Evolutionary conservation across 30 jellyfish, hydroid and myxozoan genomes (phyloP), one percentile per base, ranked within the genome.

Genomic region (Aurelia aurita complex sp. Pacific): DNA sequence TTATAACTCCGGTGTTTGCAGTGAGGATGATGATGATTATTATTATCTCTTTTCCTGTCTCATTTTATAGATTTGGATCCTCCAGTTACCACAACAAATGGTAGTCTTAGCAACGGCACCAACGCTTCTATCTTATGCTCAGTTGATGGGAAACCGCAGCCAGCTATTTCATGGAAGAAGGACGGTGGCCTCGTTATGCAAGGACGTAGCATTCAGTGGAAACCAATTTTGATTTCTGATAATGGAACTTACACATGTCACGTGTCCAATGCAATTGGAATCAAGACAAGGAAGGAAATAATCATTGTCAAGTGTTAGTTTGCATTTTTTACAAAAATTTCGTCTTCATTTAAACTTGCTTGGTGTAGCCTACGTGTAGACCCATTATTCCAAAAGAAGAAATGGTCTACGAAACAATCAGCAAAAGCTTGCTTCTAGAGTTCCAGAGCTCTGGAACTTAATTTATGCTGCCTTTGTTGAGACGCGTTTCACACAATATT

Each of bases 111-210:
- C 65, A 67, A 79, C 18, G 95, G 95, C 50, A 43, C 70, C 19
- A 13, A 23, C 10, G 60, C 80, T 4, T 29, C 74, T 10, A 23
- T 76, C n/a, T 34, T 34, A 40, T 86, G 95, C 67, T 23, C 89
- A 43, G 89, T 77, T 5, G 82, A 54, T n/a, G 95, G 89, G 4
- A 67, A 64, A 38, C 95, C 95, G 18, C 38, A 23, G 52, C 95
- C 95, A 8, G 16, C 79, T 9, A 3, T 86, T 32, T 10, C 77
- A 3, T 86, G 95, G 95, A 10, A 33, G 0, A 64, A 40, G 10
- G 46, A 23, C 17, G 64, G 33, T 12, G 16, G 0, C 19, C 61
- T 10, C 7, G 38, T 29, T 2, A 10, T 3, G n/a, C 19, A 19
- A 2, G 69, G 69, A 2, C 55, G 50, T 51, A 75, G 12, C 34